Evolutionary conservation across 2,888 invertebrate genomes (phyloP).

Genomic region (Mongoloraphidia duomilia): DNA sequence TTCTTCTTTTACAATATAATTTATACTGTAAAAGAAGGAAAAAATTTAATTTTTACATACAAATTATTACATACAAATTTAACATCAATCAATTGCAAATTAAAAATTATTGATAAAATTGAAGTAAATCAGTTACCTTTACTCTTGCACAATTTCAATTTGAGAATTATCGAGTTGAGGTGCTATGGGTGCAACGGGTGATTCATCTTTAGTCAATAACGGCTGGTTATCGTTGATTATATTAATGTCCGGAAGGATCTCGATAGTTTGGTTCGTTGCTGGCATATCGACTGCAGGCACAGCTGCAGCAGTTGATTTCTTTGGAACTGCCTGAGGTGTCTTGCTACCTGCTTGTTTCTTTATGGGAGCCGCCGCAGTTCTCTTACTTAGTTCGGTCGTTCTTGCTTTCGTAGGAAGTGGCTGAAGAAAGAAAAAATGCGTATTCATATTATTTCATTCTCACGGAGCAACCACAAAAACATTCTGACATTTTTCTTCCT

Average conservation of each 20-base stretch:
- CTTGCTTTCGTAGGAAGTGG: slow-evolving; percentile 10
- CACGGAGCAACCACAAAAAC: too few relatives aligned
- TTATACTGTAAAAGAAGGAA: not conserved
- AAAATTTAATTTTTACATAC: slow-evolving; percentile 5
- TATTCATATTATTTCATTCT: too few relatives aligned
- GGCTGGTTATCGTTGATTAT: slow-evolving; percentile 14
- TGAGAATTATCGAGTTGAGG: not conserved
- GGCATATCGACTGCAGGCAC: slow-evolving; percentile 12
- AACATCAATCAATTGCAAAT: too few relatives aligned
- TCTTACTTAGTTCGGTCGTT: slow-evolving; percentile 23
- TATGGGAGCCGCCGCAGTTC: slow-evolving; percentile 16
- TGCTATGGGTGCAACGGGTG: slow-evolving; percentile 21
- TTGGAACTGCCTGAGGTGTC: slow-evolving; percentile 11
- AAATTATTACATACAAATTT: not conserved
- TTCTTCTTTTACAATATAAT: too few relatives aligned
- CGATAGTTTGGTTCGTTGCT: slow-evolving; percentile 15
- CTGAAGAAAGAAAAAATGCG: too few relatives aligned
- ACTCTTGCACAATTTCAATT: not conserved
- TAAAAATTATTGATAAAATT: too few relatives aligned
- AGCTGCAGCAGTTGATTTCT: slow-evolving; percentile 13
- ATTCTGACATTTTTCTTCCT: too few relatives aligned
- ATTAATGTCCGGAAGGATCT: slow-evolving; percentile 12
- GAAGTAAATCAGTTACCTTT: too few relatives aligned
- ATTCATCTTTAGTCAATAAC: slow-evolving; percentile 26
- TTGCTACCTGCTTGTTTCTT: slow-evolving; percentile 4